Conservation (phyloP, 2,113 vertebrate species). For the Nanorana parkeri region DNA sequence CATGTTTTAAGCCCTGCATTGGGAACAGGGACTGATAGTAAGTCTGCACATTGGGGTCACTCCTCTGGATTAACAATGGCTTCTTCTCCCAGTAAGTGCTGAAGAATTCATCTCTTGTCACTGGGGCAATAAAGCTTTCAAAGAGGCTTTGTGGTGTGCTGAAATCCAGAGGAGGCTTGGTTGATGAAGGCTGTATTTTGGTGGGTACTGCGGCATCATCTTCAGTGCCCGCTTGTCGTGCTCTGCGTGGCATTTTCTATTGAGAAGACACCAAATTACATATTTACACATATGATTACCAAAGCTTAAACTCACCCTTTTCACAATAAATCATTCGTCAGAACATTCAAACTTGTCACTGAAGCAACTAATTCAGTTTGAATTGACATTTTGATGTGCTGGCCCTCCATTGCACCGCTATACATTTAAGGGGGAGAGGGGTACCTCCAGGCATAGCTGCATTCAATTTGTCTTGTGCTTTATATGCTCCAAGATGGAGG, state of each 20-base stretch:
- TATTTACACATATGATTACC: too few relatives aligned
- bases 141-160: slow-evolving; percentile 79
- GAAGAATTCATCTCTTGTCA: slow-evolving; percentile 81
- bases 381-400: too few relatives aligned
- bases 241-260: slow-evolving; percentile 80
- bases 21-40: slow-evolving; percentile 85
- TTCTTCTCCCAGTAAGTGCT: slow-evolving; percentile 88
- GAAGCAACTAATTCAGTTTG: too few relatives aligned
- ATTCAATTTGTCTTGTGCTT: too few relatives aligned
- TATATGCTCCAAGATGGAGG: too few relatives aligned
- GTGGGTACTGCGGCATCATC: slow-evolving; percentile 6
- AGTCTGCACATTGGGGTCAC: slow-evolving; percentile 66
- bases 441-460: too few relatives aligned
- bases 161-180: slow-evolving; percentile 65
- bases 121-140: slow-evolving; percentile 82
- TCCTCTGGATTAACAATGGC: slow-evolving; percentile 80
- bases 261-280: slow-evolving; percentile 25
- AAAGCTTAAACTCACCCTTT: too few relatives aligned
- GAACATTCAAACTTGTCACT: too few relatives aligned
- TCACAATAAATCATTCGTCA: too few relatives aligned
- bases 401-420: too few relatives aligned
- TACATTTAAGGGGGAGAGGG: too few relatives aligned
- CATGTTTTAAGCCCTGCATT: slow-evolving; percentile 76
- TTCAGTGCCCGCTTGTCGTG: slow-evolving; percentile 56
- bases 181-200: slow-evolving; percentile 1